A percentile compares a stretch with the other conserved stretches of the same genome.
Evolutionary conservation across 2,797 vertebrate species (phyloP).

Genomic region (Oreonectes daqikongensis): DNA sequence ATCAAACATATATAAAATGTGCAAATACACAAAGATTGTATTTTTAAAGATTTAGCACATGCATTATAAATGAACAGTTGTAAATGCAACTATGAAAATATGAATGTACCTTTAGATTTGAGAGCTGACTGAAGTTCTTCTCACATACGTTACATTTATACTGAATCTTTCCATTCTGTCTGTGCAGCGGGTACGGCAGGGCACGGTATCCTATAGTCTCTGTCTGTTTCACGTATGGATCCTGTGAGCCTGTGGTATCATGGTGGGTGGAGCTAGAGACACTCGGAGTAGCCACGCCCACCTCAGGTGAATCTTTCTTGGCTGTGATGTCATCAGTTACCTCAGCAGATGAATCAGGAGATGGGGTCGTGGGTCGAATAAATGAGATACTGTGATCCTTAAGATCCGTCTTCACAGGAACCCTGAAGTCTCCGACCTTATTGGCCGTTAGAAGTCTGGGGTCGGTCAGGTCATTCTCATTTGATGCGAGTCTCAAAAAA

Average conservation of each 20-base stretch:
- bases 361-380: too few species aligned
- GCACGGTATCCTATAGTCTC: slow-evolving; percentile 87
- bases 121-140: slow-evolving; percentile 95
- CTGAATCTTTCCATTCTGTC: slow-evolving; percentile 94
- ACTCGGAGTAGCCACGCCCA: slow-evolving; percentile 70
- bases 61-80: too few species aligned
- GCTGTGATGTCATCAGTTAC: slow-evolving; percentile 71
- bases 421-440: background rate
- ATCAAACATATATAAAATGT: too few species aligned
- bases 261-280: slow-evolving; percentile 69
- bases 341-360: slow-evolving; percentile 75
- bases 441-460: background rate
- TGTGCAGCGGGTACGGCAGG: slow-evolving; percentile 90
- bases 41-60: too few species aligned
- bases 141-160: slow-evolving; percentile 94
- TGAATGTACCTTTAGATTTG: slow-evolving; percentile 97
- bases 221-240: slow-evolving; percentile 66
- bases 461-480: background rate
- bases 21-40: too few species aligned
- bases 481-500: background rate
- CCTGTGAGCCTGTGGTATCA: slow-evolving; percentile 72
- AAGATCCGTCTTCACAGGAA: background rate
- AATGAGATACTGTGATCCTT: background rate
- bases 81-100: too few species aligned
- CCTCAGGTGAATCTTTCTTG: slow-evolving; percentile 77